Conservation (phyloP, 2,797 vertebrate species). For the Rhabdomys pumilio region DNA sequence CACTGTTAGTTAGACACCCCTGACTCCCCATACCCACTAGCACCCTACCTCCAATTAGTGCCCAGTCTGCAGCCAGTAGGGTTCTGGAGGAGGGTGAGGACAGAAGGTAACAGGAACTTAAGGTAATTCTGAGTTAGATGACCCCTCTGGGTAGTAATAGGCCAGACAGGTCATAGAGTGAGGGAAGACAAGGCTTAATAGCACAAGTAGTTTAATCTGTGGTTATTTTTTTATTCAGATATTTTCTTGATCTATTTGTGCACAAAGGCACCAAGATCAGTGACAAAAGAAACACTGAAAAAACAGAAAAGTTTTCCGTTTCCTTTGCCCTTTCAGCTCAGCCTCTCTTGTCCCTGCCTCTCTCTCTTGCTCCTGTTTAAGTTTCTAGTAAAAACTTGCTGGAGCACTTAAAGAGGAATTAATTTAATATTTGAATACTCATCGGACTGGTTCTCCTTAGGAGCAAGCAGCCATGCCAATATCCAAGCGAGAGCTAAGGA, state of each 20-base stretch:
- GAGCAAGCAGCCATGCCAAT: conserved; percentile 56
- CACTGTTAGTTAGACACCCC: neutral
- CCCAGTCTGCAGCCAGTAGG: neutral
- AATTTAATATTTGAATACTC: conserved; percentile 76
- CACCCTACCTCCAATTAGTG: neutral
- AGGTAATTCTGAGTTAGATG: neutral
- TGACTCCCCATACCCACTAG: neutral
- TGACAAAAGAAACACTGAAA: conserved; percentile 12
- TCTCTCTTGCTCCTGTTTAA: neutral
- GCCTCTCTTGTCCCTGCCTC: neutral
- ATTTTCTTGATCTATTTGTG: neutral
- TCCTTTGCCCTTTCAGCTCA: conserved; percentile 23
- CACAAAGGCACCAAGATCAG: neutral
- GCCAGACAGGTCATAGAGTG: neutral
- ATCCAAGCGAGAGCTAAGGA: conserved; percentile 23
- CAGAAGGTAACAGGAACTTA: neutral
- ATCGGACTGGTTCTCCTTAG: conserved; percentile 69
- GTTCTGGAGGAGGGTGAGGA: neutral
- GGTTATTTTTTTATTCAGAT: conserved; percentile 25
- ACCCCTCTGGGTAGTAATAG: neutral
- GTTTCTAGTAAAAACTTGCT: conserved; percentile 78
- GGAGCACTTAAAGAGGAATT: conserved; percentile 75
- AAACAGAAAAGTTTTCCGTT: conserved; percentile 37
- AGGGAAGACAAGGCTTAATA: neutral
- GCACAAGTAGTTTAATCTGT: neutral